Base-by-base conservation (phyloP, 37 sponge, comb jelly and placozoan genomes). In the Beroe forskalii region DNA sequence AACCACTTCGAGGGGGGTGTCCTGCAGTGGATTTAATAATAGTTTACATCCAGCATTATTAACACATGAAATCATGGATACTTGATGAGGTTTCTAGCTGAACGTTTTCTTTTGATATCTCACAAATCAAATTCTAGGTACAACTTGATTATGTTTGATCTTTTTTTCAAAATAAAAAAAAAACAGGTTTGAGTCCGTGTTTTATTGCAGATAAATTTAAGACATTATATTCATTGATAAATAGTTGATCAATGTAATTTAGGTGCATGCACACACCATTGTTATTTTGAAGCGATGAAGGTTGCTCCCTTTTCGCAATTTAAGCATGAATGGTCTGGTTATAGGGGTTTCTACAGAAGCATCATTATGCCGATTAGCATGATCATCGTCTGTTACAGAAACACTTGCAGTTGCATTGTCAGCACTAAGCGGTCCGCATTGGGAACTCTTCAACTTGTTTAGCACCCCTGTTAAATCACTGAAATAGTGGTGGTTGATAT, bases 231-330 rank as follows among this genome's bases (percentile, higher is more conserved):
- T n/a, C n/a, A n/a, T n/a, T n/a, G n/a, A n/a, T n/a, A n/a, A n/a
- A n/a, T n/a, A n/a, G n/a, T n/a, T n/a, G n/a, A n/a, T n/a, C n/a
- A n/a, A n/a, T n/a, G n/a, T n/a, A n/a, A n/a, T n/a, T n/a, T n/a
- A n/a, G n/a, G n/a, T n/a, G n/a, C n/a, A n/a, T n/a, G 20, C 75
- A 72, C 75, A 36, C 0, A 80, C 86, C 86, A 42, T 80, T 23
- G 22, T 44, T 23, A 80, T 44, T 23, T 80, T 80, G 48, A 80
- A 80, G 1, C 86, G 44, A 24, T 80, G 86, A 6, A 80, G 25
- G 28, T 80, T 80, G 55, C 86, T 80, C 0, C 86, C 55, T 44
- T 80, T 80, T 25, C 55, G 37, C 4, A 80, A 42, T 37, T 80
- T 80, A 25, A 80, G 86, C 55, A 44, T 80, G 30, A 80, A 44